Conservation (phyloP, 2,888 invertebrate species). For the Dicycla oo region DNA sequence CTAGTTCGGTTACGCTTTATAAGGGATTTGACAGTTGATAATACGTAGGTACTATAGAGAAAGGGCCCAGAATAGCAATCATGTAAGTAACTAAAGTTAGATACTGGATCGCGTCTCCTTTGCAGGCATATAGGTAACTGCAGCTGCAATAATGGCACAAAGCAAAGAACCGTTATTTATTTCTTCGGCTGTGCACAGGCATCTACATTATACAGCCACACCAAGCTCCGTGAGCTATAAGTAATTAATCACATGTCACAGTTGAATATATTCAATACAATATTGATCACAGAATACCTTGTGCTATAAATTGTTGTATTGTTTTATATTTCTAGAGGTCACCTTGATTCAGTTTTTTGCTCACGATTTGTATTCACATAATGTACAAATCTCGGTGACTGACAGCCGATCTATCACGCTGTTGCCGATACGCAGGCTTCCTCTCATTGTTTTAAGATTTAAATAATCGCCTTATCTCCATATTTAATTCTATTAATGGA, state of each 20-base stretch:
- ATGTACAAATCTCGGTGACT: slow-evolving; percentile 31
- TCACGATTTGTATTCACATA: slow-evolving; percentile 32
- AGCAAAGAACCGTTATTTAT: neutral
- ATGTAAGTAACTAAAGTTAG: neutral
- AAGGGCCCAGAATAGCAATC: neutral
- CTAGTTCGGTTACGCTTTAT: neutral
- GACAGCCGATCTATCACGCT: slow-evolving; percentile 53
- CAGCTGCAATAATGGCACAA: neutral
- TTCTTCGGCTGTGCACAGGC: neutral
- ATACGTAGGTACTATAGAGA: neutral
- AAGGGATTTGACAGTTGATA: neutral
- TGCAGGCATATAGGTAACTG: neutral
- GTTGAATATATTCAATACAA: slow-evolving; percentile 19
- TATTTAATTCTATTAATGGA: slow-evolving; percentile 25
- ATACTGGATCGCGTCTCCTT: neutral
- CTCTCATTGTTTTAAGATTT: slow-evolving; percentile 55
- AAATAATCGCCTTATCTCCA: slow-evolving; percentile 32
- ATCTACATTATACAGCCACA: neutral
- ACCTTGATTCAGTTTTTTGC: slow-evolving; percentile 56
- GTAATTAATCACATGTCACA: slow-evolving; percentile 22
- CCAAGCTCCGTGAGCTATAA: neutral
- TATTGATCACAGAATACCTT: neutral
- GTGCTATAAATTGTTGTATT: slow-evolving; percentile 13
- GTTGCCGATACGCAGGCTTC: slow-evolving; percentile 27
- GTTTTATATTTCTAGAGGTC: slow-evolving; percentile 27